These are phyloP conservation scores for Bolborhynchus lineola DNA, from an alignment of 2,113 vertebrate genomes.

Conservation along the genomic window DNA sequence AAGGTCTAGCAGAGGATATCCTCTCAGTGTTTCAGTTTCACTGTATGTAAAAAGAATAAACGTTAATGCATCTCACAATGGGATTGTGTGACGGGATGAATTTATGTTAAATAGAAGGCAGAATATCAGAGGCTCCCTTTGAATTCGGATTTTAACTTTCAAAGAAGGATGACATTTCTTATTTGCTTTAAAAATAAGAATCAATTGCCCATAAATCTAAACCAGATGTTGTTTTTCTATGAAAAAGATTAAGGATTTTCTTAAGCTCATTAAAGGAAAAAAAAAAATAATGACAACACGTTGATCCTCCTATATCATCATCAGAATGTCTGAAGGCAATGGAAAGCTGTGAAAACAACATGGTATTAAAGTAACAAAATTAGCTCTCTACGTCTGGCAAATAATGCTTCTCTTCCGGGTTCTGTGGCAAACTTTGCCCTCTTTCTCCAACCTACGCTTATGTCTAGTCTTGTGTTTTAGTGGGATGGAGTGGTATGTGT, in stretches of 20 bases:
- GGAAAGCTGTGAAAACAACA: background rate
- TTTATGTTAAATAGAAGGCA: background rate
- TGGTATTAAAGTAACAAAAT: background rate
- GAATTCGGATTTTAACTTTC: background rate
- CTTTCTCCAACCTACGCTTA: background rate
- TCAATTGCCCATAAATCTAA: slow-evolving; percentile 38
- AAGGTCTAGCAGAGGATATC: background rate
- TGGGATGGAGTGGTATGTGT: background rate
- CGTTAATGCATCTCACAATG: background rate
- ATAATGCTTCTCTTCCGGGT: background rate
- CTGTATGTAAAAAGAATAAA: background rate
- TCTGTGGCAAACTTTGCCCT: background rate
- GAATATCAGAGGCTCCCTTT: background rate
- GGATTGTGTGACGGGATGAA: background rate
- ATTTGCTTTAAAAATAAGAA: slow-evolving; percentile 57
- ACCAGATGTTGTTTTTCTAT: slow-evolving; percentile 48
- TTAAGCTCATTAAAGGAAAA: slow-evolving; percentile 47
- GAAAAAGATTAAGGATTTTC: slow-evolving; percentile 50
- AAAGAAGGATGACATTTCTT: slow-evolving; percentile 47
- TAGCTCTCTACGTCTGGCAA: background rate
- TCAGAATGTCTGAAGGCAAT: slow-evolving; percentile 22
- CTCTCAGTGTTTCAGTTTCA: slow-evolving; percentile 1
- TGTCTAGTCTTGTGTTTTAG: slow-evolving; percentile 2
- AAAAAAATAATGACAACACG: background rate
- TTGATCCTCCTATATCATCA: background rate